Evolutionary conservation across 2,888 invertebrate species (phyloP), one percentile per base, ranked within the genome.

Genomic region (Marasmarcha lunaedactyla): DNA sequence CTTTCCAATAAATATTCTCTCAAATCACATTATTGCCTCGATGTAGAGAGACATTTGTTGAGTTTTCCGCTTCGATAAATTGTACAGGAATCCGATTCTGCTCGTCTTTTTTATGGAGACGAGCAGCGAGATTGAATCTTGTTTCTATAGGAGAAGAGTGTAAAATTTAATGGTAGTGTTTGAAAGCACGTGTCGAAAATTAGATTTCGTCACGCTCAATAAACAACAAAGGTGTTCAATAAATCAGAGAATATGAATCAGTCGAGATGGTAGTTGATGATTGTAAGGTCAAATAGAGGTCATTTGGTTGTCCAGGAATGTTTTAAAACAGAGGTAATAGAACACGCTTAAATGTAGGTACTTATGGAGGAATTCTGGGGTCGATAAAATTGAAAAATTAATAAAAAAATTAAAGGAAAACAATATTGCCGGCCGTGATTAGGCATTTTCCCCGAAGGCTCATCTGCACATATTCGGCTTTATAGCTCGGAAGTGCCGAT

Each of bases 101-200:
- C 55, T 51, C 52, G 48, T 42, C 35, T 41, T 15, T 48, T 55
- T 55, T 54, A 51, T 55, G 27, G 39, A 42, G 54, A 50, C 49
- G 20, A 3, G 4, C 47, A 51, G 55, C 55, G 51, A 50, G 46
- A 55, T 65, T 65, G 69, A 20, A 20, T 20, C 20, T 69, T 57
- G 59, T 52, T 54, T 62, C 20, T 7, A 5, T 20, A 20, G 20
- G 3, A 20, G 20, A 20, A 20, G 20, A 20, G 3, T 3, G 3
- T 65, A 65, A 57, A 70, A 66, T 61, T 55, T 63, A 68, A 51
- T 51, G 59, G 56, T 59, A 59, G 55, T 60, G 54, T 55, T 52
- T 66, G 44, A 59, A 59, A 59, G 56, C 9, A 9, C 26, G 14
- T 20, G 20, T 20, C 7, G 7, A 20, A 5, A 5, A 5, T 20